These are phyloP conservation scores for Hypomecis atomaria DNA, from an alignment of 2,888 invertebrate species.

Conservation along the genomic window DNA sequence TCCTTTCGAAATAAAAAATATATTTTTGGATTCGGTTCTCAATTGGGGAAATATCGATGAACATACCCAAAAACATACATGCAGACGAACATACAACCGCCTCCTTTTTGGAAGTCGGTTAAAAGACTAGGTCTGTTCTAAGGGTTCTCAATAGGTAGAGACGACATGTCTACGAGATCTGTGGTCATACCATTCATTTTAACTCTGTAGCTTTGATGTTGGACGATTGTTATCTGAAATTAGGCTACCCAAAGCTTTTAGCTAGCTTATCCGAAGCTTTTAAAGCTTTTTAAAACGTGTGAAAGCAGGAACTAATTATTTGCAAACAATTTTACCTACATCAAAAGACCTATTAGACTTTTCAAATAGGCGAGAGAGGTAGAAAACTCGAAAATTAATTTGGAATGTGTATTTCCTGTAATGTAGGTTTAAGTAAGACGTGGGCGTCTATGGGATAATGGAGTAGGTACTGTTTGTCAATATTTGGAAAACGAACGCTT, in stretches of 20 bases:
- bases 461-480: too few species aligned
- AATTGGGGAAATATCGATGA: too few species aligned
- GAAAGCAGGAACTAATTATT: neutral
- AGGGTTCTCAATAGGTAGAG: too few species aligned
- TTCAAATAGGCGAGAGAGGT: neutral
- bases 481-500: too few species aligned
- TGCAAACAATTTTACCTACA: constrained; percentile 5
- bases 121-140: too few species aligned
- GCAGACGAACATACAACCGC: too few species aligned
- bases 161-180: neutral
- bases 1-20: too few species aligned
- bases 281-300: constrained; percentile 1
- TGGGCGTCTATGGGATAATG: too few species aligned
- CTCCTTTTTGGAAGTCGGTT: too few species aligned
- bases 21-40: too few species aligned
- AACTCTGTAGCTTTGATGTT: neutral
- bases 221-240: neutral
- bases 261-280: neutral
- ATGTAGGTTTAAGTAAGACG: too few species aligned
- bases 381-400: neutral
- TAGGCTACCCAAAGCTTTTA: neutral
- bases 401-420: neutral
- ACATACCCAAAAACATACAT: too few species aligned
- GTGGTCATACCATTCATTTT: neutral
- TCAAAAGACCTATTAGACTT: constrained; percentile 4